These are phyloP conservation scores for Paedocypris micromegethes DNA, from an alignment of 2,797 vertebrate genomes.

Conservation along the genomic window DNA sequence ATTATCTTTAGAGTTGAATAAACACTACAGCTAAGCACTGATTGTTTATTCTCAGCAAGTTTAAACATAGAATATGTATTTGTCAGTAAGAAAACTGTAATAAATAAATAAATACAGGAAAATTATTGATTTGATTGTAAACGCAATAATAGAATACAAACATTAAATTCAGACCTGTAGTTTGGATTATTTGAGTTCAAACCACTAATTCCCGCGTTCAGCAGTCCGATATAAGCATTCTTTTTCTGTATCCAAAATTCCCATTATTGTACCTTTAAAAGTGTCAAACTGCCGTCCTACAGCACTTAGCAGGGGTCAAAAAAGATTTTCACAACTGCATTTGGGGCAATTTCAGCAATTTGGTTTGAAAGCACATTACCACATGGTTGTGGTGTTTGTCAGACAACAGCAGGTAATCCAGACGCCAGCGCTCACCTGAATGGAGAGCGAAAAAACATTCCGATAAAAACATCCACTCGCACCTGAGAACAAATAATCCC, in stretches of 20 bases:
- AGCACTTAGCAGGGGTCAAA: neutral
- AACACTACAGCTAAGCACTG: no score
- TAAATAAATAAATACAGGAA: no score
- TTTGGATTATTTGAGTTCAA: neutral
- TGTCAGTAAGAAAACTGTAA: no score
- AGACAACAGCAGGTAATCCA: constrained; percentile 1
- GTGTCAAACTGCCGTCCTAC: neutral
- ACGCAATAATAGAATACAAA: no score
- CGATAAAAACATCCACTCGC: neutral
- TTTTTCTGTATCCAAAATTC: constrained; percentile 7
- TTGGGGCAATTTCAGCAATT: neutral
- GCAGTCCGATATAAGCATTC: neutral
- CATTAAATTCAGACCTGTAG: no score
- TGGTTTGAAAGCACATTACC: neutral
- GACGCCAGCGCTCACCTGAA: neutral
- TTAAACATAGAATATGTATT: no score
- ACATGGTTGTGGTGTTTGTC: neutral
- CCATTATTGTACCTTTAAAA: constrained; percentile 5
- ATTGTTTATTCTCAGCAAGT: no score
- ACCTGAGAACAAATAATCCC: neutral
- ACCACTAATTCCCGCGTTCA: neutral
- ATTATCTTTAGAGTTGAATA: no score
- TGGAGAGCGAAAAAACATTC: neutral
- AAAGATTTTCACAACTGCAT: neutral
- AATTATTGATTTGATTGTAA: no score